Evolutionary conservation across 1,140 invertebrate species (phyloP).

Genomic region (Bilobella aurantiaca): DNA sequence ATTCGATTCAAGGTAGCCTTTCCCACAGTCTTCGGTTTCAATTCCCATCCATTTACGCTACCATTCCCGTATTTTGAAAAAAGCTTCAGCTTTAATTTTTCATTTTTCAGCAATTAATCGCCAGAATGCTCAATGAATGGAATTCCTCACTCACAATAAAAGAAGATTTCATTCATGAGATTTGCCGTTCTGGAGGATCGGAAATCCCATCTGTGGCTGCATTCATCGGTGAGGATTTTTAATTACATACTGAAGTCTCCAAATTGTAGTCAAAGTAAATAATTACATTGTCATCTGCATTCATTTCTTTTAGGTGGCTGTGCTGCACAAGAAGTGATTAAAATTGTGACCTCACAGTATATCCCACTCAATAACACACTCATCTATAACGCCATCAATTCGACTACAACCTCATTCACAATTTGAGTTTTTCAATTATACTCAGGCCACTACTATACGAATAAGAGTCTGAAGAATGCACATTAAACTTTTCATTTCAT

Average conservation of each 20-base stretch:
- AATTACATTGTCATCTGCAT: constrained; percentile 5
- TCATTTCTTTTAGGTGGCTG: constrained; percentile 63
- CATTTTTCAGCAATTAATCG: constrained; percentile 3
- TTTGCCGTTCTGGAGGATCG: constrained; percentile 82
- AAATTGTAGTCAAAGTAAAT: not conserved
- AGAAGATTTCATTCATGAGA: constrained; percentile 91
- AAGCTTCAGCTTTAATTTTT: constrained; percentile 12
- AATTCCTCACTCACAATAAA: constrained; percentile 57
- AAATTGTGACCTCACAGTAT: constrained; percentile 94
- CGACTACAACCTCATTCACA: constrained; percentile 59
- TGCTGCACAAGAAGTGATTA: constrained; percentile 91
- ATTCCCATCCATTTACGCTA: not conserved
- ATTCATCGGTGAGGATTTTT: constrained; percentile 56
- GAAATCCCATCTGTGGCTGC: constrained; percentile 93
- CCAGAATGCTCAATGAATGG: constrained; percentile 53
- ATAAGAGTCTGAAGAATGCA: no score
- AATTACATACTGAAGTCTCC: not conserved
- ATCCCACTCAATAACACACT: constrained; percentile 91
- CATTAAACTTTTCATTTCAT: no score
- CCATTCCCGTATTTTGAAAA: no score
- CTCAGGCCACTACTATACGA: no score
- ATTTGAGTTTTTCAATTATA: not conserved
- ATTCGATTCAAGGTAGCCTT: constrained; percentile 61
- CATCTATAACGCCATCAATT: constrained; percentile 87
- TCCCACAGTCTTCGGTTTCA: constrained; percentile 8